Conservation (phyloP, 2,113 vertebrate genomes). For the Zosterops japonicus region DNA sequence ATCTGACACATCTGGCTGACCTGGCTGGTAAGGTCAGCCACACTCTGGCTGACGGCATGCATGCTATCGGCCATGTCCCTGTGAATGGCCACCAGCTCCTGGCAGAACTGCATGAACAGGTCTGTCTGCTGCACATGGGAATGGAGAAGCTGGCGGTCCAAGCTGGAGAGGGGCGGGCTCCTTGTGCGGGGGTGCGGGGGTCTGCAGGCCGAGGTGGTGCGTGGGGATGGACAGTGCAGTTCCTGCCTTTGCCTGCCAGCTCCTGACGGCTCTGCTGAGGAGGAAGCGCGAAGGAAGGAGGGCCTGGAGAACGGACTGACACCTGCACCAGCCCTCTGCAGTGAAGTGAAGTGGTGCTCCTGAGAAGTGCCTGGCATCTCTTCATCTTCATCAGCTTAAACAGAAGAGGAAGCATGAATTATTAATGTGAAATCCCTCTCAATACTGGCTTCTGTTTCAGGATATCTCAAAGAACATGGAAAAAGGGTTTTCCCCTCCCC, state of each 20-base stretch:
- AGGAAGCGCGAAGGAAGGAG: conserved; percentile 41
- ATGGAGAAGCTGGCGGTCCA: conserved; percentile 68
- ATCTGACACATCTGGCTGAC: conserved; percentile 73
- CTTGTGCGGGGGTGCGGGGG: not conserved
- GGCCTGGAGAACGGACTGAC: conserved; percentile 40
- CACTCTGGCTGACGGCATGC: conserved; percentile 62
- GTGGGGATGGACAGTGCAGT: not conserved
- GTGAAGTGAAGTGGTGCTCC: conserved; percentile 14
- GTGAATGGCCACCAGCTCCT: conserved; percentile 74
- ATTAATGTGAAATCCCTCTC: conserved; percentile 10
- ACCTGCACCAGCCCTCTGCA: conserved; percentile 37
- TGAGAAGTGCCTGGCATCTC: conserved; percentile 68
- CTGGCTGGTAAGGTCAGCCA: conserved; percentile 68
- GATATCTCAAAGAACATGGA: not conserved
- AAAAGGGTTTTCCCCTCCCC: not conserved
- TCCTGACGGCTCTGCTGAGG: conserved; percentile 60
- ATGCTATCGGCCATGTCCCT: conserved; percentile 73
- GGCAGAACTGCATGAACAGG: conserved; percentile 71
- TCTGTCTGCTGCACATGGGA: conserved; percentile 68
- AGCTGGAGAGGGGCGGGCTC: conserved; percentile 24
- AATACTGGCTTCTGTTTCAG: not conserved
- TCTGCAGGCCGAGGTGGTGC: conserved; percentile 38
- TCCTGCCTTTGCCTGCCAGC: conserved; percentile 60
- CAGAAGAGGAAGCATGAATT: conserved; percentile 53
- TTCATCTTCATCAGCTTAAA: conserved; percentile 77